Percentiles rank a stretch among this genome's conserved stretches.
These are phyloP conservation scores for Agrochola circellaris DNA, from an alignment of 2,888 invertebrate species.

Conservation along the genomic window DNA sequence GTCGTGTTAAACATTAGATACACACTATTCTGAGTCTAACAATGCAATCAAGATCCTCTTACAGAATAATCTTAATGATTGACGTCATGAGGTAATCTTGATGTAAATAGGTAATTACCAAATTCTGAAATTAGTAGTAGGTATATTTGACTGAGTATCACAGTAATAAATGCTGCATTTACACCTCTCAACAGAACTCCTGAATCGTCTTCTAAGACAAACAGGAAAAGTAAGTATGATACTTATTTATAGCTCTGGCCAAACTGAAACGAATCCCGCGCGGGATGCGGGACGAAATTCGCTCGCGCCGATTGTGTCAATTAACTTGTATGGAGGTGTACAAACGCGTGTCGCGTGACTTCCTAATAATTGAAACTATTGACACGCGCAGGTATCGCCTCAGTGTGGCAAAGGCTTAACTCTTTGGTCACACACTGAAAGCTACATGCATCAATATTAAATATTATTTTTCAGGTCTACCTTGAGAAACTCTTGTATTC, in stretches of 20 bases:
- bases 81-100: no score
- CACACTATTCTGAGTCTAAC: no score
- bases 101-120: no score
- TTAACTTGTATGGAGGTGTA: no score
- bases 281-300: not conserved
- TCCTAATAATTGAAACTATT: not conserved
- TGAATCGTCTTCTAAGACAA: not conserved
- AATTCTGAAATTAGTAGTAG: not conserved
- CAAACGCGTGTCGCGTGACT: not conserved
- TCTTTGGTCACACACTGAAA: not conserved
- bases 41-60: no score
- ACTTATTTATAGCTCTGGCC: not conserved
- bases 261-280: not conserved
- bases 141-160: not conserved
- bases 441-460: not conserved
- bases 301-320: no score
- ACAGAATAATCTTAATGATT: no score
- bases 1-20: no score
- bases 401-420: no score
- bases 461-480: constrained; percentile 86
- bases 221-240: not conserved
- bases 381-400: not conserved
- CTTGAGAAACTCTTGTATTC: constrained; percentile 94
- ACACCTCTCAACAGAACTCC: not conserved
- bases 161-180: not conserved